Evolutionary conservation across 2,797 vertebrate species (phyloP).

Genomic region (Chaetodon trifasciatus): DNA sequence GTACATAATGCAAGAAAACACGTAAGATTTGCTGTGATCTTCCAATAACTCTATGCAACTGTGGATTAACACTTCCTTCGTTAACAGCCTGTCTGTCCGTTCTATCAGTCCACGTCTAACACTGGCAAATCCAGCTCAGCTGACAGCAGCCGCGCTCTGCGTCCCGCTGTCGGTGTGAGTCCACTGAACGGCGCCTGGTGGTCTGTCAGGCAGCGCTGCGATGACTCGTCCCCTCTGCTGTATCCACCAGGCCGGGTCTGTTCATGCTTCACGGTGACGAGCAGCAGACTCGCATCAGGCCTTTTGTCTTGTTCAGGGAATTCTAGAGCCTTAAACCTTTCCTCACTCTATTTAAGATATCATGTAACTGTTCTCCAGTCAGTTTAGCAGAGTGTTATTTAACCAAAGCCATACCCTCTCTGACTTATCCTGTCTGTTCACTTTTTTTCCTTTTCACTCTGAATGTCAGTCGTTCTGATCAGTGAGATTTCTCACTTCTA

Average conservation of each 20-base stretch:
- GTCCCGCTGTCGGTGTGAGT: constrained; percentile 58
- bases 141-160: constrained; percentile 40
- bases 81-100: constrained; percentile 47
- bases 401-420: constrained; percentile 78
- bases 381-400: constrained; percentile 72
- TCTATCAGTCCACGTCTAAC: constrained; percentile 70
- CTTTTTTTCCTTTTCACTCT: constrained; percentile 52
- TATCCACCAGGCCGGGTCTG: constrained; percentile 59
- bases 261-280: constrained; percentile 30
- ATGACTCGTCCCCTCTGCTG: constrained; percentile 70
- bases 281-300: constrained; percentile 53
- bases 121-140: constrained; percentile 70
- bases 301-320: constrained; percentile 79
- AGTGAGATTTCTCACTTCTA: constrained; percentile 63
- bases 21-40: constrained; percentile 49
- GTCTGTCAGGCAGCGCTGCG: constrained; percentile 44
- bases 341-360: constrained; percentile 71
- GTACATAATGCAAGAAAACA: constrained; percentile 45
- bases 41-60: constrained; percentile 59
- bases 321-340: constrained; percentile 71
- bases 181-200: constrained; percentile 56
- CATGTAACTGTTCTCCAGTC: constrained; percentile 63
- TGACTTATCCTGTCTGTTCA: constrained; percentile 57
- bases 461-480: constrained; percentile 62
- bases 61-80: constrained; percentile 53